A percentile compares a stretch with the other conserved stretches of the same genome.
phyloP scores from a whole-genome alignment of 2,113 vertebrate species.

The Calyptommatus sinebrachiatus region DNA sequence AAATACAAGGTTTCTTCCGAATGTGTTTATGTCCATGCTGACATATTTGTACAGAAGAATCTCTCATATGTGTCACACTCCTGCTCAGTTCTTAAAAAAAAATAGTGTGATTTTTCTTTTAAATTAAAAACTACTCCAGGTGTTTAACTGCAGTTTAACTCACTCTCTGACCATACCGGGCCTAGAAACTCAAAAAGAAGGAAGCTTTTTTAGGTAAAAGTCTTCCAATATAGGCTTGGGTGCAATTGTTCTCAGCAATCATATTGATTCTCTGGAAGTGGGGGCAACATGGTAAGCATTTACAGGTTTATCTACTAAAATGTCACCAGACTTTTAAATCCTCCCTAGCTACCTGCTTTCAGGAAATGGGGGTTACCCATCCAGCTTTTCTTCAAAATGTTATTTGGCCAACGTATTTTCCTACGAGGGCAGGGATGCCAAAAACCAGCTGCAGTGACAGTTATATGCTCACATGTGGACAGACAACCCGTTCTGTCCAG shows the following conservation, averaged over 20 bases:
- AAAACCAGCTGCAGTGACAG: neutral
- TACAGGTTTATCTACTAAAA: neutral
- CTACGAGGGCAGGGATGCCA: neutral
- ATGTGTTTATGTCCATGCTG: constrained; percentile 59
- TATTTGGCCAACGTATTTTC: neutral
- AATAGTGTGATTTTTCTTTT: constrained; percentile 44
- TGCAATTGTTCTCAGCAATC: too few species aligned
- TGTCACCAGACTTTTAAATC: neutral
- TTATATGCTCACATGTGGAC: too few species aligned
- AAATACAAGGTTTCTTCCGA: constrained; percentile 58
- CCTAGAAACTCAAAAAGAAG: neutral
- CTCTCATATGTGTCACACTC: constrained; percentile 53
- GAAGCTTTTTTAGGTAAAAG: too few species aligned
- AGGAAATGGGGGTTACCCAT: too few species aligned
- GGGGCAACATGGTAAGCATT: neutral
- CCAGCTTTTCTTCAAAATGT: neutral
- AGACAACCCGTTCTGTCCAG: neutral
- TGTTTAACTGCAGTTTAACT: constrained; percentile 18
- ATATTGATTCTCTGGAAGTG: too few species aligned
- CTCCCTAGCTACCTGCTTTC: neutral
- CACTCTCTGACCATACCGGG: neutral
- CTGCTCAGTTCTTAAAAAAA: constrained; percentile 44
- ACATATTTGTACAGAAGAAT: constrained; percentile 63
- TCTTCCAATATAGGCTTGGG: neutral
- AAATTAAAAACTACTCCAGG: constrained; percentile 53